phyloP scores from a whole-genome alignment of 2,888 invertebrate species.

The Campopleginae sp. region DNA sequence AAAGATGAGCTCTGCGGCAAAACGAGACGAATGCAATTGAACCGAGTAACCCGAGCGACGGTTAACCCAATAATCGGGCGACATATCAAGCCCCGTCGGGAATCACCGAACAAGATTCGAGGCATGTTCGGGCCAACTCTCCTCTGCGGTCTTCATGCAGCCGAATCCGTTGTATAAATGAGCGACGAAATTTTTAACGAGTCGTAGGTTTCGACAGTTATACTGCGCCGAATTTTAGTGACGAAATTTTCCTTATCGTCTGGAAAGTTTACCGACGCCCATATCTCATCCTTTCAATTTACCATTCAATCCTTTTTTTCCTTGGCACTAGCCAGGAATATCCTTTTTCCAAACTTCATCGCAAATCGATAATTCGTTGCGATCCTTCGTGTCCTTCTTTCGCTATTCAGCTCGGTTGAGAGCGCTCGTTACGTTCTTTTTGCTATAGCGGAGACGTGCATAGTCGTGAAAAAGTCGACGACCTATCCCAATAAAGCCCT shows the following conservation, averaged over 20 bases:
- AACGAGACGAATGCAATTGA: slow-evolving; percentile 65
- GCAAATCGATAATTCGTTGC: not conserved
- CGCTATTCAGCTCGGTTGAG: not conserved
- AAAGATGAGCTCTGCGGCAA: slow-evolving; percentile 56
- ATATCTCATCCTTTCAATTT: not conserved
- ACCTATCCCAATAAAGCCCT: slow-evolving; percentile 78
- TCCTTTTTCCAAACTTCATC: not conserved
- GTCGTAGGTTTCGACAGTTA: too few species aligned
- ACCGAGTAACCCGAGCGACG: slow-evolving; percentile 65
- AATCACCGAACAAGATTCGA: slow-evolving; percentile 54
- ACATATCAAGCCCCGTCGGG: slow-evolving; percentile 50
- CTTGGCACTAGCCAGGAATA: not conserved
- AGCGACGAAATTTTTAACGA: not conserved
- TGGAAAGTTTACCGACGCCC: too few species aligned
- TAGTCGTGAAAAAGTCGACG: slow-evolving; percentile 68
- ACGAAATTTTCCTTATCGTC: not conserved
- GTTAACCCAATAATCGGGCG: slow-evolving; percentile 67
- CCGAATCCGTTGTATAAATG: not conserved
- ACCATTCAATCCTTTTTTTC: too few species aligned
- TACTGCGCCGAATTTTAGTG: not conserved
- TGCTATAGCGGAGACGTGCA: slow-evolving; percentile 11
- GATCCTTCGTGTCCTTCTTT: not conserved
- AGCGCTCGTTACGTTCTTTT: not conserved
- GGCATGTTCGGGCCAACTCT: slow-evolving; percentile 40
- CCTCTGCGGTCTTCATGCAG: not conserved